A percentile compares a stretch with the other conserved stretches of the same genome.
Evolutionary conservation across 2,797 vertebrate species (phyloP).

Genomic region (Tapera naevia): DNA sequence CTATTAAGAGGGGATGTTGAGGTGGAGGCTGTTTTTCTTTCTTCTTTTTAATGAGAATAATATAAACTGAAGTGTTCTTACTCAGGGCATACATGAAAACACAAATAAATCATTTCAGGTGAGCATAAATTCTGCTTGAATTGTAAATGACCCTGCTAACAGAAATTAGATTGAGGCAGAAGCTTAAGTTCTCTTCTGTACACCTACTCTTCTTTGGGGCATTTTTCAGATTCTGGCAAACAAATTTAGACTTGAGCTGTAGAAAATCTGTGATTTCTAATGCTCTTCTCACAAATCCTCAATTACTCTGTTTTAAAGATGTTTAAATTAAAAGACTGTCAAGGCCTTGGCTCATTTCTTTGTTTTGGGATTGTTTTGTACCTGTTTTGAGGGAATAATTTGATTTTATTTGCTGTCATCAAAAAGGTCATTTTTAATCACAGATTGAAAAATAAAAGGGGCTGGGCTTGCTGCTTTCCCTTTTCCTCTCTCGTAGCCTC

Average conservation of each 20-base stretch:
- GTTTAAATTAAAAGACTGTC: neutral
- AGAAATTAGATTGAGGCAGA: constrained; percentile 48
- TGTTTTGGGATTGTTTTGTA: neutral
- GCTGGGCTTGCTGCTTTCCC: neutral
- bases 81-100: constrained; percentile 36
- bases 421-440: neutral
- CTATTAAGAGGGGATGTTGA: neutral
- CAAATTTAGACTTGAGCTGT: neutral
- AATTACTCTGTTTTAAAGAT: constrained; percentile 6
- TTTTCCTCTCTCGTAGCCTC: neutral
- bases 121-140: constrained; percentile 62
- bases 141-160: constrained; percentile 57
- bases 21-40: neutral
- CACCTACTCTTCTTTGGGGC: neutral
- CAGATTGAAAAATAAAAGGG: neutral
- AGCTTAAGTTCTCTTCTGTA: constrained; percentile 1
- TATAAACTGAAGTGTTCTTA: constrained; percentile 57
- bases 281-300: neutral
- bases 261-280: neutral
- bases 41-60: constrained; percentile 55
- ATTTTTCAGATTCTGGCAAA: constrained; percentile 46
- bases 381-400: neutral
- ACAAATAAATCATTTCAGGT: constrained; percentile 63
- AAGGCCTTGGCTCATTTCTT: neutral
- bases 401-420: neutral